Evolutionary conservation across 2,888 invertebrate species (phyloP).

Genomic region (Agrotis exclamationis): DNA sequence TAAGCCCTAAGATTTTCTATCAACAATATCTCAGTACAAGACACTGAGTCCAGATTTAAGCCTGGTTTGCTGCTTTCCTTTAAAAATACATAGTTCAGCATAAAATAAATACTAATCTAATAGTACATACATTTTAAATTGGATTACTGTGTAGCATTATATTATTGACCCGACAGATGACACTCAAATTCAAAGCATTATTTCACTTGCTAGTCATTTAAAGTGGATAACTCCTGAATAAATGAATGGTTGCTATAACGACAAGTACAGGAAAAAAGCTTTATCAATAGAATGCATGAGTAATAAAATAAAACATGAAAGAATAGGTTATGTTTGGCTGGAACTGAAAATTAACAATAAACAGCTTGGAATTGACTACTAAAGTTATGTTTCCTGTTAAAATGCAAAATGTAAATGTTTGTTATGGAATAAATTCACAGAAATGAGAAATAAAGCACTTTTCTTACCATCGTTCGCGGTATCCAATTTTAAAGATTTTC

Average conservation of each 20-base stretch:
- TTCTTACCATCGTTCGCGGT: constrained; percentile 94
- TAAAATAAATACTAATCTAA: too few species aligned
- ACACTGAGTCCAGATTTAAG: too few species aligned
- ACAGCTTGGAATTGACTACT: not conserved
- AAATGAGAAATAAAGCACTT: constrained; percentile 20
- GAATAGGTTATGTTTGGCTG: constrained; percentile 47
- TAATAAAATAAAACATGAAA: constrained; percentile 3
- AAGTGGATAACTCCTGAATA: not conserved
- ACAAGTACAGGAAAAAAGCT: constrained; percentile 2
- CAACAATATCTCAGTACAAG: too few species aligned
- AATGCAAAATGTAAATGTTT: not conserved
- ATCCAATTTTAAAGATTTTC: constrained; percentile 95
- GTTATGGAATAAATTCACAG: not conserved
- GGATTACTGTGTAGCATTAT: too few species aligned
- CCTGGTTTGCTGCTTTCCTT: too few species aligned
- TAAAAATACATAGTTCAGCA: too few species aligned
- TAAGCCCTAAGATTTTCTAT: too few species aligned
- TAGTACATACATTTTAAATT: too few species aligned
- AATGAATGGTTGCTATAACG: not conserved
- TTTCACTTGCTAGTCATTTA: not conserved
- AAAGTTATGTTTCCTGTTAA: not conserved
- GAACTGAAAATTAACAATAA: not conserved
- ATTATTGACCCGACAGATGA: too few species aligned
- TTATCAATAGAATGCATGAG: not conserved
- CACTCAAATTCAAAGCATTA: not conserved